phyloP scores from a whole-genome alignment of 2,797 vertebrate species.

The Karalla daura region DNA sequence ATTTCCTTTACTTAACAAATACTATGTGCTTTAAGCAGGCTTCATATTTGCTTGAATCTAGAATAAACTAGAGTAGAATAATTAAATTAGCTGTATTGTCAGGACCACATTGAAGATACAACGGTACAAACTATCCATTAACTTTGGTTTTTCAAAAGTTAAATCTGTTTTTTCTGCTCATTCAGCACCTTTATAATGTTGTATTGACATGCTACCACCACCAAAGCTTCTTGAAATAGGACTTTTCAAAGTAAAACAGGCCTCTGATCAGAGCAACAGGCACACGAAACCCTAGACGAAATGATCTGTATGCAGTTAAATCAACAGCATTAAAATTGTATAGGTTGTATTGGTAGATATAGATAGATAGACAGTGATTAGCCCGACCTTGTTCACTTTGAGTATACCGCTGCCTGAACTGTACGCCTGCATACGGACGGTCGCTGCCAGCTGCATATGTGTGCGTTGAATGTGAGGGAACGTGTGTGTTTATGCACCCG shows the following conservation, averaged over 20 bases:
- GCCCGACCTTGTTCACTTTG: conserved; percentile 60
- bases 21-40: neutral
- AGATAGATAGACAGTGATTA: conserved; percentile 1
- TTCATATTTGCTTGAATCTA: neutral
- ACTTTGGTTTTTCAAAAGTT: neutral
- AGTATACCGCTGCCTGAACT: conserved; percentile 69
- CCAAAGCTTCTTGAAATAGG: too few relatives aligned
- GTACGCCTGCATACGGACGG: conserved; percentile 55
- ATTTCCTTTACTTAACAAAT: neutral
- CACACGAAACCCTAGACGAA: too few relatives aligned
- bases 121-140: neutral
- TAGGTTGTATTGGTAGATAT: too few relatives aligned
- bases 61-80: neutral
- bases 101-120: neutral
- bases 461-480: conserved; percentile 31
- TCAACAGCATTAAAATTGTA: too few relatives aligned
- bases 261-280: too few relatives aligned
- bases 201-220: neutral
- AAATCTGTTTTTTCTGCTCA: neutral
- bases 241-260: too few relatives aligned
- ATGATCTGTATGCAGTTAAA: too few relatives aligned
- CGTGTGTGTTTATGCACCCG: conserved; percentile 52
- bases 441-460: conserved; percentile 46
- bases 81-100: neutral
- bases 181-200: neutral